These are phyloP conservation scores for Trichosurus vulpecula DNA, from an alignment of 2,797 vertebrate species.

Conservation along the genomic window DNA sequence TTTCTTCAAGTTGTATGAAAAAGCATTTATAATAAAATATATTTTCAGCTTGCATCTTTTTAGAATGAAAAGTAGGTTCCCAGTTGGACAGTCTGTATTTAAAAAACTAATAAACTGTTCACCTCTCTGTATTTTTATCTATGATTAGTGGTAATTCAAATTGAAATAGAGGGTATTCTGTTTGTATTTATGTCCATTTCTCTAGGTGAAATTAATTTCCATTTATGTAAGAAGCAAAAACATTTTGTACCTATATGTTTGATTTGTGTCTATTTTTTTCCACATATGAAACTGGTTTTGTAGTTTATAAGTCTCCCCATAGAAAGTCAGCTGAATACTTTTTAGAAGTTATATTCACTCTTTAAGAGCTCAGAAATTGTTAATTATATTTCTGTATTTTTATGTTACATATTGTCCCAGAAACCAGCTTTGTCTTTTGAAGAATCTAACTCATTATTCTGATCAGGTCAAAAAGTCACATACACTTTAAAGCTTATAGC, in stretches of 20 bases:
- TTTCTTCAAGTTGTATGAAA: not conserved
- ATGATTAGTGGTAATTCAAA: not conserved
- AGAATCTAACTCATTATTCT: not conserved
- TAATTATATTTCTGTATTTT: slow-evolving; percentile 4
- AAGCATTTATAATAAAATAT: slow-evolving; percentile 9
- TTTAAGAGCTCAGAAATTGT: not conserved
- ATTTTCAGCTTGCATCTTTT: not conserved
- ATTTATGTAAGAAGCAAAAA: slow-evolving; percentile 19
- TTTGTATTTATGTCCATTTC: slow-evolving; percentile 53
- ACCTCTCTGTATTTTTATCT: not conserved
- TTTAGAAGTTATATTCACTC: not conserved
- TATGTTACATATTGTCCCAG: not conserved
- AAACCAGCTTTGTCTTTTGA: not conserved
- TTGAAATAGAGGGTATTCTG: not conserved
- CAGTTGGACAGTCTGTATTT: not conserved
- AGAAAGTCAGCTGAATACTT: not conserved
- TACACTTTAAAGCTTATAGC: not conserved
- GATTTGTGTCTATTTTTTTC: not conserved
- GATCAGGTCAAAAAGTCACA: slow-evolving; percentile 12
- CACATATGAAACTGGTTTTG: not conserved
- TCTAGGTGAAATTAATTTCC: slow-evolving; percentile 39
- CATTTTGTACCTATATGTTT: slow-evolving; percentile 11
- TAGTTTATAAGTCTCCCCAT: not conserved
- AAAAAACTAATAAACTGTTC: not conserved
- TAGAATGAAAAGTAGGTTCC: not conserved